Evolutionary conservation across 2,797 vertebrate genomes (phyloP), one percentile per base, ranked within the genome.

Genomic region (Rhincodon typus): DNA sequence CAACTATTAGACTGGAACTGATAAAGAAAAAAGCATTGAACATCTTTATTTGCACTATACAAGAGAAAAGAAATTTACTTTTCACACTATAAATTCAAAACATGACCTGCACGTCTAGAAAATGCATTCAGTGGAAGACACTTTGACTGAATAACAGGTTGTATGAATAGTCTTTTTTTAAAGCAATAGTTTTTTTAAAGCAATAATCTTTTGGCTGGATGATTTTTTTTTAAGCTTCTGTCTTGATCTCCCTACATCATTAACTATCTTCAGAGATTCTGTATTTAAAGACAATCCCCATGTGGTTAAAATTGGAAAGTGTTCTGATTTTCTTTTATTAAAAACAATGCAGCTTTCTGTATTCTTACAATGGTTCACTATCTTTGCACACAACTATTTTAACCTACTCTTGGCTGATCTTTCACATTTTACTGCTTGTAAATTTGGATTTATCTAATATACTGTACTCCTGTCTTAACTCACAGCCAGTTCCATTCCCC

Each of bases 1-100:
- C 99, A 99, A 97, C 98, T 99, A 13, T 97, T 97, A 3, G 98
- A 98, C 97, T 99, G 98, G 97, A 99, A 99, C 99, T 99, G 96
- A 96, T 97, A 96, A 96, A 96, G 46, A 34, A 17, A 95, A 8
- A 72, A 77, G 0, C 50, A 38, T 3, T 42, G 69, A 70, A 66
- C 38, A 19, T 38, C 13, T 93, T 38, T n/a, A 38, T 93, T 70
- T 13, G 91, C 10, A 62, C 1, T 62, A 62, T 62, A 62, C 57
- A 74, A 30, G 69, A 94, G 13, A 70, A n/a, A 10, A 12, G 21
- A 93, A n/a, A 34, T 74, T 74, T 74, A 74, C 12, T 74, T 74
- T 67, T 93, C 7, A 67, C 90, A 93, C 42, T 23, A 69, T 38
- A 67, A 93, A 23, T 42, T 4, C 8, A 38, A 93, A 38, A 38